These are phyloP conservation scores for Halichondria panicea DNA, from an alignment of 37 sponge, comb jelly and placozoan species.

Conservation along the genomic window DNA sequence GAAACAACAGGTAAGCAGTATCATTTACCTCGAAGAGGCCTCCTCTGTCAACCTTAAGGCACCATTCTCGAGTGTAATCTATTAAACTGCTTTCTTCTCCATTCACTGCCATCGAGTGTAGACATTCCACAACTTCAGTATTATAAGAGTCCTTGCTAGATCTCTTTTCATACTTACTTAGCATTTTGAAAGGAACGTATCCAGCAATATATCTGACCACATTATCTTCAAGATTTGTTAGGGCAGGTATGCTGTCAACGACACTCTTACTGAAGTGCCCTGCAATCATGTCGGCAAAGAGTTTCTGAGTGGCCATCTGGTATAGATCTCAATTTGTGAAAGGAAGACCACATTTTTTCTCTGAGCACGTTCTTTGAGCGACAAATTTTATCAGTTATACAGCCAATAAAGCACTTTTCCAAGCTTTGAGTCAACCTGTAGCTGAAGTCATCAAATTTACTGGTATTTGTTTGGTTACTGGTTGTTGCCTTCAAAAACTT, in stretches of 20 bases:
- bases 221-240: conserved; percentile 18
- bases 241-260: background rate
- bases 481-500: background rate
- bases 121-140: conserved; percentile 26
- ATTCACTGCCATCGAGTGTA: conserved; percentile 24
- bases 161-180: conserved; percentile 24
- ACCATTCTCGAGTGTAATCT: conserved; percentile 32
- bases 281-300: conserved; percentile 9
- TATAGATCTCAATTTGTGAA: conserved; percentile 18
- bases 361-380: conserved; percentile 5
- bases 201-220: conserved; percentile 22
- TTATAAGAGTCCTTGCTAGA: background rate
- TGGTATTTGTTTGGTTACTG: background rate
- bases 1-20: conserved; percentile 9
- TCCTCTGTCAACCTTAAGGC: conserved; percentile 8
- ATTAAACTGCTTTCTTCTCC: conserved; percentile 21
- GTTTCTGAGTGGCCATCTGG: conserved; percentile 18
- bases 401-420: background rate
- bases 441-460: background rate
- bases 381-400: background rate
- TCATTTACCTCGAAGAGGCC: conserved; percentile 36
- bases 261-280: background rate
- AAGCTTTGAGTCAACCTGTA: background rate
- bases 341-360: conserved; percentile 20
- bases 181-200: conserved; percentile 14